These are phyloP conservation scores for Phragmatobia fuliginosa DNA, from an alignment of 2,888 invertebrate species.

Conservation along the genomic window DNA sequence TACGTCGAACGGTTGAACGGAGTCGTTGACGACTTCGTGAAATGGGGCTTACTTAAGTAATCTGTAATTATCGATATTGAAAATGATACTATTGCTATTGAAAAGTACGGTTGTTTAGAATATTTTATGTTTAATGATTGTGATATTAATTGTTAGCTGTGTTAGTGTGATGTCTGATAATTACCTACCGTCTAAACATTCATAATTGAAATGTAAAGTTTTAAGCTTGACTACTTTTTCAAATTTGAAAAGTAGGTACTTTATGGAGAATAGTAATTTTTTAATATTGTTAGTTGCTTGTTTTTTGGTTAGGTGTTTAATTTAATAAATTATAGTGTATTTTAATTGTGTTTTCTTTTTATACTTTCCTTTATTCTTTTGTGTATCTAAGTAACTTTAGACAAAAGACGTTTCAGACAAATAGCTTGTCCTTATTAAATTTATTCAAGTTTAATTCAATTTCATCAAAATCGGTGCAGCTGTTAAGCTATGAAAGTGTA, in stretches of 20 bases:
- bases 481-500: too few relatives aligned
- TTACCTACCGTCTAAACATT: not conserved
- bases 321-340: not conserved
- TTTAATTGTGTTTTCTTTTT: not conserved
- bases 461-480: too few relatives aligned
- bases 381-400: too few relatives aligned
- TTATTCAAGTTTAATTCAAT: too few relatives aligned
- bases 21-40: slow-evolving; percentile 63
- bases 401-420: too few relatives aligned
- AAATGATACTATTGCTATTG: not conserved
- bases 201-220: not conserved
- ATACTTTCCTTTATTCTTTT: too few relatives aligned
- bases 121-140: not conserved
- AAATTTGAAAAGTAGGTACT: slow-evolving; percentile 1
- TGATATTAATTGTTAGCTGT: not conserved
- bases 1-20: slow-evolving; percentile 64
- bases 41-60: slow-evolving; percentile 56
- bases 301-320: not conserved
- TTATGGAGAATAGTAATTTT: not conserved
- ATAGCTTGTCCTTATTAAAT: too few relatives aligned
- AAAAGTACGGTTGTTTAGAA: not conserved
- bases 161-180: not conserved
- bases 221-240: not conserved
- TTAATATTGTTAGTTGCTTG: not conserved
- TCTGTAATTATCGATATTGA: not conserved